A percentile compares a stretch with the other conserved stretches of the same genome.
These are phyloP conservation scores for Villa cingulata DNA, from an alignment of 2,888 invertebrate species.

Conservation along the genomic window DNA sequence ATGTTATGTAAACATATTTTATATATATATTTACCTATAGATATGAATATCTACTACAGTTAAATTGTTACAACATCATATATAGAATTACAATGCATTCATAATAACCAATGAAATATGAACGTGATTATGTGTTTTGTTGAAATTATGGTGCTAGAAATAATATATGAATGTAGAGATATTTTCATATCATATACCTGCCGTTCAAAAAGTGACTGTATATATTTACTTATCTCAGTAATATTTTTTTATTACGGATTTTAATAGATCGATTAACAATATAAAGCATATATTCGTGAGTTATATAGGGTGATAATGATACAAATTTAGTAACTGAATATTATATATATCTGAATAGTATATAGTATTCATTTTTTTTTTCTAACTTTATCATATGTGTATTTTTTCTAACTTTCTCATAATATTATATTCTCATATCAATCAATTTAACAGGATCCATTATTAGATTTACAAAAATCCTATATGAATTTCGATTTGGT, in stretches of 20 bases:
- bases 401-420: too few species aligned
- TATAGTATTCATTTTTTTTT: too few species aligned
- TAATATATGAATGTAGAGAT: background rate
- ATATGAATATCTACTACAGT: background rate
- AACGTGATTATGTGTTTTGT: background rate
- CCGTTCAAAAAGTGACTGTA: background rate
- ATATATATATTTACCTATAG: background rate
- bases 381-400: too few species aligned
- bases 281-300: background rate
- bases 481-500: too few species aligned
- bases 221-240: background rate
- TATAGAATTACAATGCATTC: background rate
- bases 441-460: too few species aligned
- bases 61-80: too few species aligned
- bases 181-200: too few species aligned
- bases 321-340: background rate
- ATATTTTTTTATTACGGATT: background rate
- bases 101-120: background rate
- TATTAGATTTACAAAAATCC: too few species aligned
- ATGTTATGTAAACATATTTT: background rate
- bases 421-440: too few species aligned
- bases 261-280: background rate
- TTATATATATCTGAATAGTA: too few species aligned
- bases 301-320: background rate
- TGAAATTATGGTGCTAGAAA: background rate